A percentile compares a stretch with the other conserved stretches of the same genome.
phyloP scores from a whole-genome alignment of 2,888 invertebrate genomes.

The Poecilus cupreus region DNA sequence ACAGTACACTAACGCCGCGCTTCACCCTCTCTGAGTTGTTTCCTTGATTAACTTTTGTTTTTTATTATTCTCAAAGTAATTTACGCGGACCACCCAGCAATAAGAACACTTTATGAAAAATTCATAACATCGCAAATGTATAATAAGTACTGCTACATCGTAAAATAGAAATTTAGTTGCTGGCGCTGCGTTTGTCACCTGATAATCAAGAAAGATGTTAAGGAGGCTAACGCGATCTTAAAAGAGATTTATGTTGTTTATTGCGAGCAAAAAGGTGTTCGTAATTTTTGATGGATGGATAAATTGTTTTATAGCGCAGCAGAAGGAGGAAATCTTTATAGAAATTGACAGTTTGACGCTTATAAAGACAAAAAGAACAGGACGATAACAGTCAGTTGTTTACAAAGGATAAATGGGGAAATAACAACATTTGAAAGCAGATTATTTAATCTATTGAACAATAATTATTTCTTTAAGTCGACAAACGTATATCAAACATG shows the following conservation, averaged over 20 bases:
- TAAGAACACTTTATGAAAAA: conserved; percentile 20
- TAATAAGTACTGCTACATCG: not conserved
- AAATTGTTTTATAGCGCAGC: not conserved
- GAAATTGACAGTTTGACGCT: not conserved
- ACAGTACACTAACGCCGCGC: no score
- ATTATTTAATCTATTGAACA: no score
- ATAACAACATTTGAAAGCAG: no score
- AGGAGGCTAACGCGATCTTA: not conserved
- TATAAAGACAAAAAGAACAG: not conserved
- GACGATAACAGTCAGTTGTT: not conserved
- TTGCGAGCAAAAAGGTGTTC: not conserved
- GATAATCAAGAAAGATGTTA: conserved; percentile 4
- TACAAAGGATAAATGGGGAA: not conserved
- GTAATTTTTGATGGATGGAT: conserved; percentile 25
- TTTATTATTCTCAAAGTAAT: not conserved
- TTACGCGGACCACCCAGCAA: not conserved
- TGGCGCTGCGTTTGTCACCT: no score
- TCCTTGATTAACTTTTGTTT: conserved; percentile 16
- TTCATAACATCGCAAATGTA: not conserved
- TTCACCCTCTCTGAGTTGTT: not conserved
- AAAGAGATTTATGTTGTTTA: conserved; percentile 27
- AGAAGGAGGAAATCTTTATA: not conserved
- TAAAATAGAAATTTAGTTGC: not conserved
- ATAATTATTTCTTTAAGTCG: no score
- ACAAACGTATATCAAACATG: no score